Percentiles rank a stretch among this genome's conserved stretches.
These are phyloP conservation scores for Macaria notata DNA, from an alignment of 2,888 invertebrate genomes.

Conservation along the genomic window DNA sequence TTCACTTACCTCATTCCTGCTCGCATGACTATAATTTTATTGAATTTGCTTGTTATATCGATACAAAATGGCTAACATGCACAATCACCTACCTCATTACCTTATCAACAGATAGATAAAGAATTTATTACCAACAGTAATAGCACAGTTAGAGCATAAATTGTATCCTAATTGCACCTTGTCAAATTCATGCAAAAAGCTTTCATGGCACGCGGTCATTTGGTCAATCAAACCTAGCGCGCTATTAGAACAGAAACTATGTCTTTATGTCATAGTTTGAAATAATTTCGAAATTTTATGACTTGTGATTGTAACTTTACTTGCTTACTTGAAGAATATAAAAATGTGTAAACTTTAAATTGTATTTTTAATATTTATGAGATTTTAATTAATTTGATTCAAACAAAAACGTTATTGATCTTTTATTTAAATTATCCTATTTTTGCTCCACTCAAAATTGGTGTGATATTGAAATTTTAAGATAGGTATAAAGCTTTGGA, in stretches of 20 bases:
- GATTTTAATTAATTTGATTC: too few species aligned
- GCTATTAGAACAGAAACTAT: not conserved
- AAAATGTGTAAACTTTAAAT: too few species aligned
- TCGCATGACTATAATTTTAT: not conserved
- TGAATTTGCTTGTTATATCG: not conserved
- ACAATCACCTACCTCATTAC: slow-evolving; percentile 9
- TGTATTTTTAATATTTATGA: not conserved
- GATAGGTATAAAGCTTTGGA: too few species aligned
- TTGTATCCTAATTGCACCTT: slow-evolving; percentile 16
- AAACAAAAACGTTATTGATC: not conserved
- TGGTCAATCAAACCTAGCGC: slow-evolving; percentile 13
- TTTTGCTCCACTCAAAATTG: too few species aligned
- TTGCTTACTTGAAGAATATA: not conserved
- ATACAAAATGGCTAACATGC: slow-evolving; percentile 1
- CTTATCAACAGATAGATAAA: slow-evolving; percentile 13
- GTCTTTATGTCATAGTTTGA: not conserved
- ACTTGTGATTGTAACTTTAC: too few species aligned
- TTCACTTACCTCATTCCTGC: not conserved
- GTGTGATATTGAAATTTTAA: too few species aligned
- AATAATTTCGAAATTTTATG: too few species aligned
- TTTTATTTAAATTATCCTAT: too few species aligned
- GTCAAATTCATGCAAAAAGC: slow-evolving; percentile 23
- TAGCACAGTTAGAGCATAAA: slow-evolving; percentile 18
- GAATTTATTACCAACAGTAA: slow-evolving; percentile 15
- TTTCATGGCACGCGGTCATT: slow-evolving; percentile 20